Evolutionary conservation across 2,797 vertebrate genomes (phyloP).

Genomic region (Amphiprion clarkii): DNA sequence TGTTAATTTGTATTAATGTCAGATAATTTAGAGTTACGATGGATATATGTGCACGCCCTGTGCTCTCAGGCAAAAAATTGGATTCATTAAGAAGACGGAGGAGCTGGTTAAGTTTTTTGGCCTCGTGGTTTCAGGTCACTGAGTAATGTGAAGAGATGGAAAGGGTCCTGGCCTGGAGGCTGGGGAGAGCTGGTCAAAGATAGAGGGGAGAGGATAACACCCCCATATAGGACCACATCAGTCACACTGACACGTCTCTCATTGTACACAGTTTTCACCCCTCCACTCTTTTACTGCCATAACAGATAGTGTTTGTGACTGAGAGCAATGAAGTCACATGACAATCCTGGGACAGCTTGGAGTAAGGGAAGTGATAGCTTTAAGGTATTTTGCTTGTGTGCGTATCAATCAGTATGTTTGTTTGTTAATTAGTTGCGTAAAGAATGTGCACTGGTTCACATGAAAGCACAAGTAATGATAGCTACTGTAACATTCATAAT

Average conservation of each 20-base stretch:
- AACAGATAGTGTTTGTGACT: conserved; percentile 53
- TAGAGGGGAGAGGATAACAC: conserved; percentile 67
- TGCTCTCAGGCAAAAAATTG: conserved; percentile 87
- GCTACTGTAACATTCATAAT: conserved; percentile 26
- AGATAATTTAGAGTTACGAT: conserved; percentile 83
- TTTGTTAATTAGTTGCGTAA: conserved; percentile 51
- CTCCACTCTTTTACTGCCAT: conserved; percentile 51
- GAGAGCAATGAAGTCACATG: conserved; percentile 56
- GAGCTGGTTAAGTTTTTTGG: conserved; percentile 81
- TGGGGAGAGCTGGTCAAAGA: conserved; percentile 64
- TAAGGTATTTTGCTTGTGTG: conserved; percentile 32
- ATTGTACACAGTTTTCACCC: conserved; percentile 44
- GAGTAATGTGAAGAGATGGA: conserved; percentile 83
- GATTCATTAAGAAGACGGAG: conserved; percentile 88
- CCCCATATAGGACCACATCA: conserved; percentile 69
- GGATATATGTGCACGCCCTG: conserved; percentile 80
- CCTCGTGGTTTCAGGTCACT: conserved; percentile 84
- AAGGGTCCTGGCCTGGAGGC: conserved; percentile 73
- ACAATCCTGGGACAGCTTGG: conserved; percentile 40
- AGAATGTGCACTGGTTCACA: conserved; percentile 53
- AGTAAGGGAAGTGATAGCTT: conserved; percentile 30
- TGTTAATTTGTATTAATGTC: conserved; percentile 88
- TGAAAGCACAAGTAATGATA: conserved; percentile 40
- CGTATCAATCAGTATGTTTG: conserved; percentile 41
- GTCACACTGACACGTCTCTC: conserved; percentile 73